Conservation (phyloP, 2,113 vertebrate genomes). For the Serranochromis macrocephalus region DNA sequence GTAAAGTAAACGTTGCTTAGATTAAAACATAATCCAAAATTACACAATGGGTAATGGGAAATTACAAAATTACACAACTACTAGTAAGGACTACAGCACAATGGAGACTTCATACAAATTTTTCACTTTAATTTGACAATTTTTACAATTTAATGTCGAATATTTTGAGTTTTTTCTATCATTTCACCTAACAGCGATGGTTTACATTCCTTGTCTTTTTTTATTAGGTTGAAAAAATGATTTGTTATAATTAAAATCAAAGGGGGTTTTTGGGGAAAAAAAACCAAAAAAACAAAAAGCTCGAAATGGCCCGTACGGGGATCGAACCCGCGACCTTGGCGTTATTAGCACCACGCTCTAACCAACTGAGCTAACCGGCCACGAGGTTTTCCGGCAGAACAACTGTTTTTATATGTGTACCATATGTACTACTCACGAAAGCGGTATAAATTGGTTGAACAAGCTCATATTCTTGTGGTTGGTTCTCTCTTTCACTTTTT, state of each 20-base stretch:
- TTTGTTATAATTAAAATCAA: background rate
- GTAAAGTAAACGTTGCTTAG: background rate
- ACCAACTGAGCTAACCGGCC: slow-evolving; percentile 66
- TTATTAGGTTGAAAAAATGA: background rate
- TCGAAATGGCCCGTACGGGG: slow-evolving; percentile 46
- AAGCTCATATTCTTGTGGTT: background rate
- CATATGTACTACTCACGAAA: background rate
- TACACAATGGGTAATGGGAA: background rate
- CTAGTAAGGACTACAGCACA: background rate
- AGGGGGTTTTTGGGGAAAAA: fast-evolving
- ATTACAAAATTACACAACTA: background rate
- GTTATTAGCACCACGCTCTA: slow-evolving; percentile 68
- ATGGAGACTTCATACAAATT: background rate
- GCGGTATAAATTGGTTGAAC: background rate
- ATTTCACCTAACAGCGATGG: background rate
- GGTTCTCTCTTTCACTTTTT: background rate
- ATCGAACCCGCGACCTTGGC: slow-evolving; percentile 62
- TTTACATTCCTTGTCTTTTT: background rate
- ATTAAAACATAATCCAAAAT: background rate
- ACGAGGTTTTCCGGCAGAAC: fast-evolving
- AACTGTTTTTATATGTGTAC: background rate
- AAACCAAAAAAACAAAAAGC: fast-evolving
- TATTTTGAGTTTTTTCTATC: background rate
- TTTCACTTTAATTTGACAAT: background rate
- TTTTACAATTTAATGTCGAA: background rate